Conservation (phyloP, 2,888 invertebrate genomes). For the Pogonocherus hispidulus region DNA sequence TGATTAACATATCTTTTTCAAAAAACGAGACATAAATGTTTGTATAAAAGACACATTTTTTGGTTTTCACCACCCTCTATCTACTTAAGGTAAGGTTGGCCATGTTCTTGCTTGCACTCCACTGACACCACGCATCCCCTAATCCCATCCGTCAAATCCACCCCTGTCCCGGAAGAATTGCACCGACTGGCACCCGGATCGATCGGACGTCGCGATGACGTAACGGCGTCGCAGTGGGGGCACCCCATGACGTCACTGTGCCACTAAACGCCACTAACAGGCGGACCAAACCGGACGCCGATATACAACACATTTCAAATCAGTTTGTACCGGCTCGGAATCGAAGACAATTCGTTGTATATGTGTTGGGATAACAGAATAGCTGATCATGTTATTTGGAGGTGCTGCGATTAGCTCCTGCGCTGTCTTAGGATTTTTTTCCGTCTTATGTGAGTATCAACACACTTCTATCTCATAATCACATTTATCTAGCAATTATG, state of each 20-base stretch:
- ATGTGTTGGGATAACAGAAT: constrained; percentile 33
- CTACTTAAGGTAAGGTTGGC: no score
- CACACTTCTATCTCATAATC: background rate
- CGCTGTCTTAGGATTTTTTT: constrained; percentile 9
- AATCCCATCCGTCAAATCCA: no score
- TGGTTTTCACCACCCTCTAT: no score
- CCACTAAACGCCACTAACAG: constrained; percentile 14
- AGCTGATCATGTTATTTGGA: constrained; percentile 16
- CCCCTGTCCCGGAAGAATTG: constrained; percentile 16
- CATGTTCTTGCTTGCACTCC: no score
- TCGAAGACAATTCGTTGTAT: constrained; percentile 25
- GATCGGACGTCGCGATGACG: constrained; percentile 19
- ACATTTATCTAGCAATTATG: no score
- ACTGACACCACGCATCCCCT: no score
- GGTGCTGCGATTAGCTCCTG: constrained; percentile 13
- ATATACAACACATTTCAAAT: constrained; percentile 18
- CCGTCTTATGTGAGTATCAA: constrained; percentile 21
- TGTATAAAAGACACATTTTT: no score
- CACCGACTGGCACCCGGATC: constrained; percentile 25
- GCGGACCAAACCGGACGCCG: constrained; percentile 17
- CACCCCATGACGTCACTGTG: constrained; percentile 17
- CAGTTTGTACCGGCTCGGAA: constrained; percentile 14
- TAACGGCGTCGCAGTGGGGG: constrained; percentile 28
- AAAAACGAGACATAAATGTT: no score
- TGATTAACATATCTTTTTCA: no score